phyloP scores from a whole-genome alignment of 2,113 vertebrate species.

The Mastomys coucha region DNA sequence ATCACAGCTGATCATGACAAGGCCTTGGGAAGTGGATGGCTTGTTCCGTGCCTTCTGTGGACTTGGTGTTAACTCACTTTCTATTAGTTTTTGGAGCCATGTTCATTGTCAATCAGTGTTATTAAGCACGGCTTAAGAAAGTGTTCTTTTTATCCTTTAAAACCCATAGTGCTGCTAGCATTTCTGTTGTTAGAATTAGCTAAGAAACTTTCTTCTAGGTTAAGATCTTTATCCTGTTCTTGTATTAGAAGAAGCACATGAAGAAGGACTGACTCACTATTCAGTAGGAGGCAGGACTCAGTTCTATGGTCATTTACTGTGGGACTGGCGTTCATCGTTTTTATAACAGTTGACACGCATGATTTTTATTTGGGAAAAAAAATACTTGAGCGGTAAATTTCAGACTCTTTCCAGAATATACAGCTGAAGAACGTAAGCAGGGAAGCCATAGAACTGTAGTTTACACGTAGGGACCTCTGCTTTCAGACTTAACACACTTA shows the following conservation, averaged over 20 bases:
- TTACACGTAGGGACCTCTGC: background rate
- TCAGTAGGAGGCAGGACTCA: background rate
- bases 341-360: too few relatives aligned
- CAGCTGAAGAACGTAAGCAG: background rate
- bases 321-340: background rate
- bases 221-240: background rate
- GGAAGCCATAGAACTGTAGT: background rate
- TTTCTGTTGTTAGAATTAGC: background rate
- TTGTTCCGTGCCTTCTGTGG: background rate
- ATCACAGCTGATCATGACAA: background rate
- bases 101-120: background rate
- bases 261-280: background rate
- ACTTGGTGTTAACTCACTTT: background rate
- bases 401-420: background rate
- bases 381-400: background rate
- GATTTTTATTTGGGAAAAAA: background rate
- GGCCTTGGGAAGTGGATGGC: background rate
- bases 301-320: background rate
- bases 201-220: conserved; percentile 8
- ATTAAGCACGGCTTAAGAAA: background rate
- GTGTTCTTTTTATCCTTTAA: conserved; percentile 13
- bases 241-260: background rate
- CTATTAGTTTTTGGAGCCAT: background rate
- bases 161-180: background rate
- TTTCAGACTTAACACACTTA: conserved; percentile 19